Conservation (phyloP, 2,797 vertebrate genomes). For the Trichosurus vulpecula region DNA sequence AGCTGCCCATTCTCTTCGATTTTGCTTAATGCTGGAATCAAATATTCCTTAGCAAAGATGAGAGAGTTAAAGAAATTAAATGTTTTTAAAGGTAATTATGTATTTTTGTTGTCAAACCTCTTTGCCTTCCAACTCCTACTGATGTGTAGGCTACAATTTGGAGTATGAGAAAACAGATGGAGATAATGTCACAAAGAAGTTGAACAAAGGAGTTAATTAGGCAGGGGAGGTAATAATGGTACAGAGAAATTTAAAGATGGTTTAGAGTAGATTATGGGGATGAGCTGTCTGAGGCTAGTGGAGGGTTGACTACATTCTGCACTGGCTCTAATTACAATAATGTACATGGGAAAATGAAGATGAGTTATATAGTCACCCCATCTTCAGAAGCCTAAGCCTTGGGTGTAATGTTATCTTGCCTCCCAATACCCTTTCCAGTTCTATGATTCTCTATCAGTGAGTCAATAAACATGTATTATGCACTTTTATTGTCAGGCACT, state of each 20-base stretch:
- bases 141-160: constrained; percentile 40
- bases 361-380: neutral
- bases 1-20: neutral
- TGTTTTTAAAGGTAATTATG: constrained; percentile 12
- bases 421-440: neutral
- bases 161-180: constrained; percentile 48
- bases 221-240: constrained; percentile 11
- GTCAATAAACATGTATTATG: neutral
- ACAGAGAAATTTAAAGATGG: constrained; percentile 43
- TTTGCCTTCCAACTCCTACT: neutral
- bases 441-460: neutral
- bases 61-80: neutral
- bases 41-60: neutral
- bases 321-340: neutral
- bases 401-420: neutral
- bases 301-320: neutral
- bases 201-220: constrained; percentile 68
- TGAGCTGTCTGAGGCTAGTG: neutral
- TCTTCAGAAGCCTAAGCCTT: neutral
- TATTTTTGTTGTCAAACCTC: constrained; percentile 27
- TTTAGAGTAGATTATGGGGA: constrained; percentile 40
- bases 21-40: neutral
- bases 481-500: neutral
- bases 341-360: neutral
- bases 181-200: constrained; percentile 47